A percentile compares a stretch with the other conserved stretches of the same genome.
Evolutionary conservation across 2,113 vertebrate genomes (phyloP).

Genomic region (Gila orcuttii): DNA sequence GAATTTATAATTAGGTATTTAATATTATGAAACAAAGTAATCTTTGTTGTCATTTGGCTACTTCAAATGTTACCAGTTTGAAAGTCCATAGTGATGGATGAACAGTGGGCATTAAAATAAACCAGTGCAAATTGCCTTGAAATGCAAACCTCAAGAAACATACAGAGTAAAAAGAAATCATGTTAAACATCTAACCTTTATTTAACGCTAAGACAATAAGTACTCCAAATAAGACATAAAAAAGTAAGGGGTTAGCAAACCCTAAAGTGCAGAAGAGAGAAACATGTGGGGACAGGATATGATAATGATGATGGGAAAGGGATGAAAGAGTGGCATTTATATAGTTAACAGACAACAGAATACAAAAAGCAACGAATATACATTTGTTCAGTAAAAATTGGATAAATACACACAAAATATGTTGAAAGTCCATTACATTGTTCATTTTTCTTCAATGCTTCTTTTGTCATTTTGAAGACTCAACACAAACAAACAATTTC

Average conservation of each 20-base stretch:
- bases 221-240: conserved; percentile 66
- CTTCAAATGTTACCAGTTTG: neutral
- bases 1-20: no score
- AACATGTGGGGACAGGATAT: conserved; percentile 49
- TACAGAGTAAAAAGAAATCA: conserved; percentile 58
- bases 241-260: conserved; percentile 54
- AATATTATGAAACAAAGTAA: no score
- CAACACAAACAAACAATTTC: conserved; percentile 55
- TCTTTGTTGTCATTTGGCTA: neutral
- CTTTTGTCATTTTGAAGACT: conserved; percentile 51
- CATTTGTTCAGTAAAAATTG: conserved; percentile 63
- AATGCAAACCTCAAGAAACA: conserved; percentile 61
- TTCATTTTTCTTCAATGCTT: conserved; percentile 53
- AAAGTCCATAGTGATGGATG: neutral
- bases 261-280: conserved; percentile 71
- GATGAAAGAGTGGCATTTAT: conserved; percentile 48
- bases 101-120: neutral
- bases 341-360: conserved; percentile 56
- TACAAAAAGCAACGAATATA: conserved; percentile 60
- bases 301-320: conserved; percentile 30
- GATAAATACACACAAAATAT: conserved; percentile 67
- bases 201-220: conserved; percentile 70
- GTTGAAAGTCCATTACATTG: conserved; percentile 61
- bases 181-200: conserved; percentile 78
- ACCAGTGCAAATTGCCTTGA: neutral